Percentiles rank a stretch among this genome's conserved stretches.
Evolutionary conservation across 1,140 invertebrate genomes (phyloP).

Genomic region (Macrotrachela quadricornifera): DNA sequence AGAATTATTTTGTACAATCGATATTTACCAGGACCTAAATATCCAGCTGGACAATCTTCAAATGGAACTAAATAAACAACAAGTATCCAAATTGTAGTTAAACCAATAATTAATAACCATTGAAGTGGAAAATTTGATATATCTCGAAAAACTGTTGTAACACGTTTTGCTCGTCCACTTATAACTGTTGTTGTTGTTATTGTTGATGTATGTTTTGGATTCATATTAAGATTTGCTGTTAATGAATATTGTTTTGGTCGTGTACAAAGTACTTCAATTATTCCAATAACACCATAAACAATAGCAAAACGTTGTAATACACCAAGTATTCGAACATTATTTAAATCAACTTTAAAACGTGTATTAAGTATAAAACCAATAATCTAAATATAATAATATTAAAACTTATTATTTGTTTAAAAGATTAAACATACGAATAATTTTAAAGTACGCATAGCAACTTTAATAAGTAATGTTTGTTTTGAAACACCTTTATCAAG

Average conservation of each 20-base stretch:
- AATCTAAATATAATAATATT: slow-evolving; percentile 17
- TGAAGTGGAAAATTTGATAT: slow-evolving; percentile 44
- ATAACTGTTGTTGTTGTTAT: slow-evolving; percentile 1
- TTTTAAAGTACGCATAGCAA: no score
- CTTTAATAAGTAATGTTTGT: no score
- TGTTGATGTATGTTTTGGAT: neutral
- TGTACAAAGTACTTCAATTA: slow-evolving; percentile 41
- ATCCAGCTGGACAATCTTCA: slow-evolving; percentile 43
- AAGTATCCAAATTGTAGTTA: slow-evolving; percentile 17
- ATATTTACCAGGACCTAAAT: slow-evolving; percentile 28
- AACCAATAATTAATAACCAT: slow-evolving; percentile 36
- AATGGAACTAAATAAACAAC: slow-evolving; percentile 49
- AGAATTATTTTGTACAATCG: no score
- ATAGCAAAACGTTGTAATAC: slow-evolving; percentile 61
- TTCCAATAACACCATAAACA: slow-evolving; percentile 51
- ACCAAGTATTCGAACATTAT: slow-evolving; percentile 50
- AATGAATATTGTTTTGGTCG: no score
- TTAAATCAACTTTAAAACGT: slow-evolving; percentile 31
- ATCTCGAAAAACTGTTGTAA: slow-evolving; percentile 18
- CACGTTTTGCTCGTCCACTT: neutral
- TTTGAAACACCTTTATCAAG: no score
- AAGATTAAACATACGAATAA: no score
- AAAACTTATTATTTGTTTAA: no score
- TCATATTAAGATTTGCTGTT: no score
- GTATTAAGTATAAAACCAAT: slow-evolving; percentile 38